These are phyloP conservation scores for Neostethus bicornis DNA, from an alignment of 2,797 vertebrate genomes.

Conservation along the genomic window DNA sequence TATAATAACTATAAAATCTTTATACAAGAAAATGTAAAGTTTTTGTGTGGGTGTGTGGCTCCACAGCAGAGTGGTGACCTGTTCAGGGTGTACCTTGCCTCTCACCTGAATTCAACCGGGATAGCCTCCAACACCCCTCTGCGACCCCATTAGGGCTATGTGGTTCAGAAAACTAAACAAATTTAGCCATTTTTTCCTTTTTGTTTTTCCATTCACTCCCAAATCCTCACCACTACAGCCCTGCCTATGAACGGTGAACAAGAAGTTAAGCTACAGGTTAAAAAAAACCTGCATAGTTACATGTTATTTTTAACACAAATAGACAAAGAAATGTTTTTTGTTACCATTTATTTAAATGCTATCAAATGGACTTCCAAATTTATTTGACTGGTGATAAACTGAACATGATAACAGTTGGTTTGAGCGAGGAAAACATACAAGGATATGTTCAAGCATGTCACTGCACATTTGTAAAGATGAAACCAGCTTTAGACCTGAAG, in stretches of 20 bases:
- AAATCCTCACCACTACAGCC: background rate
- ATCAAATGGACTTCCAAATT: background rate
- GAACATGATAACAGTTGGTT: too few relatives aligned
- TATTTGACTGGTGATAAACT: background rate
- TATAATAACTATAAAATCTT: too few relatives aligned
- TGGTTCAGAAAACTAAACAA: too few relatives aligned
- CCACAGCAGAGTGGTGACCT: too few relatives aligned
- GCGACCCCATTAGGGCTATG: too few relatives aligned
- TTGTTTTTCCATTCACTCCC: background rate
- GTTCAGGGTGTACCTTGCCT: too few relatives aligned
- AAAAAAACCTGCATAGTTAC: background rate
- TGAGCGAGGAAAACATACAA: background rate
- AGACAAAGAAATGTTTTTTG: background rate
- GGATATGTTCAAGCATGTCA: conserved; percentile 33
- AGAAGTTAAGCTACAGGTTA: background rate
- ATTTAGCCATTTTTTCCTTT: background rate
- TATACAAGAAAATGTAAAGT: too few relatives aligned
- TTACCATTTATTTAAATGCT: too few relatives aligned
- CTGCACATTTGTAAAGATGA: conserved; percentile 20
- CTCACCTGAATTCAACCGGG: too few relatives aligned
- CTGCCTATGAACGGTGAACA: background rate
- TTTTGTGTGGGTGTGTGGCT: too few relatives aligned
- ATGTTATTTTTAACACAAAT: background rate
- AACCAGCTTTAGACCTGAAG: background rate
- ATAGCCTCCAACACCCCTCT: too few relatives aligned